Conservation (phyloP, 2,797 vertebrate species). For the Paramormyrops hopkinsi region DNA sequence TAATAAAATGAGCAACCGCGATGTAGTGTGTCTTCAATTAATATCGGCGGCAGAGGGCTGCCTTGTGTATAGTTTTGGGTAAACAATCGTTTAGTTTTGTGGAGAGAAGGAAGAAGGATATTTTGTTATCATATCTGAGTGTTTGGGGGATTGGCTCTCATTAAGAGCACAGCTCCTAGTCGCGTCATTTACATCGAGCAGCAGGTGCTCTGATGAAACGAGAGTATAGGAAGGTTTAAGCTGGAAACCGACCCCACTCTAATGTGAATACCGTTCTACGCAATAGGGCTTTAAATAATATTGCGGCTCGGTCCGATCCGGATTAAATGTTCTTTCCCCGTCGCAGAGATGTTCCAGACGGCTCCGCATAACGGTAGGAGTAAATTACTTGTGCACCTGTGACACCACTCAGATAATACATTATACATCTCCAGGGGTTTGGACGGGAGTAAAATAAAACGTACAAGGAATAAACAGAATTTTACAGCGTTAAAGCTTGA, state of each 20-base stretch:
- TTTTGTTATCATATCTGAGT: conserved; percentile 11
- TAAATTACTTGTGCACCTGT: conserved; percentile 80
- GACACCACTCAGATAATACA: conserved; percentile 66
- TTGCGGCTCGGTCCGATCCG: conserved; percentile 32
- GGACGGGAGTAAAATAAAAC: conserved; percentile 29
- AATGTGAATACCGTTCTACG: conserved; percentile 29
- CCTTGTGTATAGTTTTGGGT: conserved; percentile 1
- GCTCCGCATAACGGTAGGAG: conserved; percentile 73
- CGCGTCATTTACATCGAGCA: conserved; percentile 28
- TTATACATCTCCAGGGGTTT: conserved; percentile 32
- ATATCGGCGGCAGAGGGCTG: neutral
- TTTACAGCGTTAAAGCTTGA: conserved; percentile 50
- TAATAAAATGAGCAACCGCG: neutral
- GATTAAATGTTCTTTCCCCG: conserved; percentile 39
- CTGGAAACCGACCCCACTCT: conserved; percentile 24
- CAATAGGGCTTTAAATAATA: conserved; percentile 34
- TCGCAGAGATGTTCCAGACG: conserved; percentile 48
- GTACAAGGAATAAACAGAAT: conserved; percentile 37
- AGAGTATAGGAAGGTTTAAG: conserved; percentile 9
- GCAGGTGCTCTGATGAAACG: conserved; percentile 28
- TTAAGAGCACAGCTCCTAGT: conserved; percentile 26
- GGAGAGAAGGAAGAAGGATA: neutral
- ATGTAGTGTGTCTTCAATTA: neutral
- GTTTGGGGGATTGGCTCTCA: conserved; percentile 30
- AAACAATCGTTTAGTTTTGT: neutral